A percentile compares a stretch with the other conserved stretches of the same genome.
Evolutionary conservation across 2,888 invertebrate species (phyloP).

Genomic region (Phytoseiulus persimilis): DNA sequence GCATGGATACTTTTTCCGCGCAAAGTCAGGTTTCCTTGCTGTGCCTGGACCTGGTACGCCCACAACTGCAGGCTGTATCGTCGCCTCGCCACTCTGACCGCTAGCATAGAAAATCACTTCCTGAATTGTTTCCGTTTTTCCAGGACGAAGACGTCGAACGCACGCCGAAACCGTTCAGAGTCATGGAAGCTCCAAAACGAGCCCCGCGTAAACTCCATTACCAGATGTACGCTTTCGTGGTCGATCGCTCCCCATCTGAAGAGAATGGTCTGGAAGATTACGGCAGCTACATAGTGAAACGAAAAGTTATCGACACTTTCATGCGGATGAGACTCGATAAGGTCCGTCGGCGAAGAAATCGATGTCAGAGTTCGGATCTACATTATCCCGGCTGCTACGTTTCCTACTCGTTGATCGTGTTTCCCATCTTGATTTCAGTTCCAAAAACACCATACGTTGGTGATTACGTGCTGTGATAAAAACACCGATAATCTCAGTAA

Average conservation of each 20-base stretch:
- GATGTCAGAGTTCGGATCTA: too few species aligned
- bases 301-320: background rate
- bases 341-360: background rate
- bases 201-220: background rate
- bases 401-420: too few species aligned
- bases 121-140: too few species aligned
- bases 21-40: too few species aligned
- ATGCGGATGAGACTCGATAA: constrained; percentile 32
- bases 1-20: too few species aligned
- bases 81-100: too few species aligned
- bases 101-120: too few species aligned
- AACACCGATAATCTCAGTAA: constrained; percentile 19
- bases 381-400: too few species aligned
- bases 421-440: too few species aligned
- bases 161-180: constrained; percentile 9
- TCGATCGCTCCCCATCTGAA: constrained; percentile 5
- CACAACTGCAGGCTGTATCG: too few species aligned
- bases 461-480: constrained; percentile 11
- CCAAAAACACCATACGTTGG: constrained; percentile 11
- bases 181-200: constrained; percentile 12
- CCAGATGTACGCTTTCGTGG: constrained; percentile 9
- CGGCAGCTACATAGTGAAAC: background rate
- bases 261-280: background rate
- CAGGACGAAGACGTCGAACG: background rate
- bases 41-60: too few species aligned